Base-by-base conservation (phyloP, 53 echinoderm and acorn worm genomes). In the Arbacia lixula region DNA sequence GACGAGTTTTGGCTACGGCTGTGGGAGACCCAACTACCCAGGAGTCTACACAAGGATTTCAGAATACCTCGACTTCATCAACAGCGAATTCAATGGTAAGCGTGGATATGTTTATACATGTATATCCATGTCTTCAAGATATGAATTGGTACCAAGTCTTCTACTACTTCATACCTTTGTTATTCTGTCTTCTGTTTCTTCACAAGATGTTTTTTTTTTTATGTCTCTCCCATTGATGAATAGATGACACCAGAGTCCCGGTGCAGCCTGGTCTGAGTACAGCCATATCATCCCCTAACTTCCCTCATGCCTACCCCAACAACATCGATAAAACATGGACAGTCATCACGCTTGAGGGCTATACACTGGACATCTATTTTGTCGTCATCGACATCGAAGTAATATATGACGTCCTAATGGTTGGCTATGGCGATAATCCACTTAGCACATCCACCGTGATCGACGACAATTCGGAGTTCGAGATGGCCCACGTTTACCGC, bases 1-100 rank as follows among this genome's bases (percentile, higher is more conserved):
- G 29, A 71, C 72, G 2, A 71, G 72, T 39, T 71, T 71, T 50
- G 72, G 72, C 20, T 71, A 71, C 12, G 72, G 72, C 11, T 71
- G 72, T 28, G 72, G 72, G 6, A 71, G 30, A 50, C 50, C 49
- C 9, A 71, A 71, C 32, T 71, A 49, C 31, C 72, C 72, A 49
- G 72, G 72, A 1, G 72, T 71, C 6, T 71, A 71, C 72, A 71
- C 72, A 21, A 16, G 72, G 27, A 41, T 50, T 1, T 71, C 41
- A 1, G 34, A 27, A 11, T 71, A 49, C 30, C 30, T 71, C 6
- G 50, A 71, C 46, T 71, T 71, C 30, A 50, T 71, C 28, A 20
- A 68, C 19, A 31, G 3, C 8, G 67, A 17, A 37, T n/a, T n/a
- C n/a, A n/a, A n/a, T n/a, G n/a, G n/a, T n/a, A n/a, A n/a, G n/a